Conservation (phyloP, 2,888 invertebrate species). For the Pseudoips prasinana region DNA sequence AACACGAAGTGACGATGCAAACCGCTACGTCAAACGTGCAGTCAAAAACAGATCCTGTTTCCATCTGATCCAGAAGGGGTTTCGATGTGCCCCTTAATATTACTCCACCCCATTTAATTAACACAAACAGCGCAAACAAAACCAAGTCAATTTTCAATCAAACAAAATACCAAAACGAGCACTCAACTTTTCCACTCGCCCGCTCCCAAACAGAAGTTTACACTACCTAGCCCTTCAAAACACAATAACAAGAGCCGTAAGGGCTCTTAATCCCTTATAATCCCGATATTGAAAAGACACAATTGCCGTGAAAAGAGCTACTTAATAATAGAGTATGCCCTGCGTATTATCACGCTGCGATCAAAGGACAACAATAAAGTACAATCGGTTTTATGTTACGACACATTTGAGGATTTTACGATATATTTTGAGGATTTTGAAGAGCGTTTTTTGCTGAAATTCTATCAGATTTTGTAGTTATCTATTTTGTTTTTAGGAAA, state of each 20-base stretch:
- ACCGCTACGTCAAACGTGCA: no score
- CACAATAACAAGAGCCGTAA: conserved; percentile 51
- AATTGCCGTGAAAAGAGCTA: conserved; percentile 77
- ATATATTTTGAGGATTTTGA: no score
- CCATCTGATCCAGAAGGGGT: no score
- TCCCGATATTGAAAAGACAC: conserved; percentile 66
- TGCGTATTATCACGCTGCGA: conserved; percentile 65
- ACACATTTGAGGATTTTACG: conserved; percentile 25
- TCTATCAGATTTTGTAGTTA: no score
- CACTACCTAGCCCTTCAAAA: conserved; percentile 30
- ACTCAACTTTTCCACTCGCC: conserved; percentile 35
- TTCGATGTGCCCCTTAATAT: no score
- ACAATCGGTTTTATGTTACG: conserved; percentile 58
- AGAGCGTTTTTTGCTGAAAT: neutral
- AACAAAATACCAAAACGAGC: conserved; percentile 10
- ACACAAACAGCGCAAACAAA: neutral
- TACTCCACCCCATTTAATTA: neutral
- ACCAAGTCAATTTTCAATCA: conserved; percentile 9
- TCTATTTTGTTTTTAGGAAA: neutral
- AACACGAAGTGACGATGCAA: no score
- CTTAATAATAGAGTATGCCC: conserved; percentile 53
- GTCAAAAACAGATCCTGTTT: no score
- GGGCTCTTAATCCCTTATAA: conserved; percentile 62
- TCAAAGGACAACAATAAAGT: conserved; percentile 64
- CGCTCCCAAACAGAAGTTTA: conserved; percentile 43